Evolutionary conservation across 2,113 vertebrate species (phyloP), one percentile per base, ranked within the genome.

Genomic region (Cavia porcellus): DNA sequence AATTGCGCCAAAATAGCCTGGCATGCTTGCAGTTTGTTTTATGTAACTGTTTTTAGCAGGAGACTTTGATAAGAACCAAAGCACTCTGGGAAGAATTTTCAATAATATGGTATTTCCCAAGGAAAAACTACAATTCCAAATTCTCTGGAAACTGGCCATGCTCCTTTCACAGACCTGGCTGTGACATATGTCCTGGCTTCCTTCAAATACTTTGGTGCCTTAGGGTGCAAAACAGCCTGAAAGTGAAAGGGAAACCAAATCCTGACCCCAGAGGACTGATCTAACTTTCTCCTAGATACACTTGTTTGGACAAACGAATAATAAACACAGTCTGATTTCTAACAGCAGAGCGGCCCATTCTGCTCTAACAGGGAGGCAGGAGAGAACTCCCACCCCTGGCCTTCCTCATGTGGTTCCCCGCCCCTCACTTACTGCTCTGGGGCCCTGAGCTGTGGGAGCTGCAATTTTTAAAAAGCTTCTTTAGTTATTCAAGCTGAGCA

Each of bases 401-500:
- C 66, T 3, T 59, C 13, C 19, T 19, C 50, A 2, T 15, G 2
- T 57, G 45, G 61, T 30, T 86, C 57, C 24, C 74, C 86, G 70
- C 62, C 74, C 30, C 61, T 61, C 28, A 86, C 38, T 89, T 52
- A 68, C 15, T 14, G 50, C 47, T 82, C 32, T 52, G 10, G 61
- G 70, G 55, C 62, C 87, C 97, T 93, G 1, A 77, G 77, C 64
- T 97, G 89, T 90, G 91, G 42, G 84, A 97, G 89, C 13, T 62
- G 20, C 38, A 81, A 24, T 8, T 92, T 47, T 75, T 45, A 96
- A 93, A 89, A 68, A 97, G 88, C 91, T 96, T 95, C 98, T 86
- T 97, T 87, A 96, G 97, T 92, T 96, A 92, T 59, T 98, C 96
- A 93, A 91, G 96, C 89, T 97, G 96, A 98, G 98, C 57, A 97